Conservation (phyloP, 1,140 invertebrate species). For the Drosophila cardini region DNA sequence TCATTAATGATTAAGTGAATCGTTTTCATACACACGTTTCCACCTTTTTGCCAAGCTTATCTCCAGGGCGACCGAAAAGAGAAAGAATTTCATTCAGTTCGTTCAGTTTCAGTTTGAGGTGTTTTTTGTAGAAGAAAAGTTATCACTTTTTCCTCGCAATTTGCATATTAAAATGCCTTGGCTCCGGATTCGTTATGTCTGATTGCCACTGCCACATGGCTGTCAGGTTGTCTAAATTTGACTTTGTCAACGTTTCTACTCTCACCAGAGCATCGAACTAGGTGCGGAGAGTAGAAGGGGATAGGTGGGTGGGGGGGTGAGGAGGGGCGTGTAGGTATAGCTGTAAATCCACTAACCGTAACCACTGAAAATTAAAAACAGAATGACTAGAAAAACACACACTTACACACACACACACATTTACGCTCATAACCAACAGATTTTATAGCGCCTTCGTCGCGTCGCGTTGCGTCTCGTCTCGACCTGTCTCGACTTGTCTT, state of each 20-base stretch:
- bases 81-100: conserved; percentile 7
- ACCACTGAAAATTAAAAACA: conserved; percentile 70
- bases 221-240: conserved; percentile 58
- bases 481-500: conserved; percentile 10
- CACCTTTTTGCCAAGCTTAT: conserved; percentile 20
- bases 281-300: neutral
- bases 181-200: conserved; percentile 50
- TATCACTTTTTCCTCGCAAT: conserved; percentile 57
- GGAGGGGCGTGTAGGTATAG: neutral
- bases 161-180: conserved; percentile 72
- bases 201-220: conserved; percentile 62
- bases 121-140: conserved; percentile 30
- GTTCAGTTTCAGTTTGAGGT: too few relatives aligned
- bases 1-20: conserved; percentile 54
- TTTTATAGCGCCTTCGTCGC: conserved; percentile 11
- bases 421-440: conserved; percentile 20
- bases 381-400: conserved; percentile 56
- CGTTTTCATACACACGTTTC: conserved; percentile 1
- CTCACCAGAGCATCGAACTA: neutral
- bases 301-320: too few relatives aligned
- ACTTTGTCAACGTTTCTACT: conserved; percentile 54
- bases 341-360: conserved; percentile 27
- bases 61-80: conserved; percentile 15
- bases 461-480: neutral
- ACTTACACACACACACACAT: too few relatives aligned